Conservation (phyloP, 2,113 vertebrate species). For the Nesogale talazaci region DNA sequence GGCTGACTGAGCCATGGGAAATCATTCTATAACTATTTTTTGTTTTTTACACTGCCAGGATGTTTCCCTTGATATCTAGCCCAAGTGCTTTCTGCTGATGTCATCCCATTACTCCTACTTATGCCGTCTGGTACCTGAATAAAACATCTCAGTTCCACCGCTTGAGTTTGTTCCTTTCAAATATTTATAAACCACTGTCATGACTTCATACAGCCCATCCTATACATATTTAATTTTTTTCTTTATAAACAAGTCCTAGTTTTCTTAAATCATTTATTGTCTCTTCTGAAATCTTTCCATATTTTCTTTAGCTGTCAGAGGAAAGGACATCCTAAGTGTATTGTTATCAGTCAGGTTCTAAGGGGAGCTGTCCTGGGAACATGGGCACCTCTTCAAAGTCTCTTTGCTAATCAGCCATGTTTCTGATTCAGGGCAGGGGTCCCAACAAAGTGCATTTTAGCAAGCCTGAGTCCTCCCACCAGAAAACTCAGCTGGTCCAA, state of each 20-base stretch:
- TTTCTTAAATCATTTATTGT: conserved; percentile 46
- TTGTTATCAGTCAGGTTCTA: neutral
- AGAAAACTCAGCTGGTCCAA: neutral
- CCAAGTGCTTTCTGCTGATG: neutral
- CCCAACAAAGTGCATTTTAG: neutral
- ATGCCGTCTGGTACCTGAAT: neutral
- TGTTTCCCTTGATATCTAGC: conserved; percentile 53
- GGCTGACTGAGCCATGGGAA: conserved; percentile 47
- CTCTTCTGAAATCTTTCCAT: conserved; percentile 43
- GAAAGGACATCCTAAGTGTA: neutral
- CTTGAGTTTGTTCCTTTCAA: conserved; percentile 52
- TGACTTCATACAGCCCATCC: conserved; percentile 25
- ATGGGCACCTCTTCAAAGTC: neutral
- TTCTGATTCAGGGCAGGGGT: neutral
- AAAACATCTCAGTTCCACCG: conserved; percentile 25
- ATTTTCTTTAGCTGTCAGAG: conserved; percentile 4
- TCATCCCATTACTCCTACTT: conserved; percentile 29
- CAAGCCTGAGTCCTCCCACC: neutral
- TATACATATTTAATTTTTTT: conserved; percentile 51
- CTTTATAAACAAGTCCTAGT: conserved; percentile 39
- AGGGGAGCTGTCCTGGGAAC: neutral
- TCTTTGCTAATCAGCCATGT: neutral
- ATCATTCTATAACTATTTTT: neutral
- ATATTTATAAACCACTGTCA: conserved; percentile 52
- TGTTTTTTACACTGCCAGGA: neutral